Evolutionary conservation across 1,140 invertebrate genomes (phyloP), one percentile per base, ranked within the genome.

Genomic region (Spodoptera litura): DNA sequence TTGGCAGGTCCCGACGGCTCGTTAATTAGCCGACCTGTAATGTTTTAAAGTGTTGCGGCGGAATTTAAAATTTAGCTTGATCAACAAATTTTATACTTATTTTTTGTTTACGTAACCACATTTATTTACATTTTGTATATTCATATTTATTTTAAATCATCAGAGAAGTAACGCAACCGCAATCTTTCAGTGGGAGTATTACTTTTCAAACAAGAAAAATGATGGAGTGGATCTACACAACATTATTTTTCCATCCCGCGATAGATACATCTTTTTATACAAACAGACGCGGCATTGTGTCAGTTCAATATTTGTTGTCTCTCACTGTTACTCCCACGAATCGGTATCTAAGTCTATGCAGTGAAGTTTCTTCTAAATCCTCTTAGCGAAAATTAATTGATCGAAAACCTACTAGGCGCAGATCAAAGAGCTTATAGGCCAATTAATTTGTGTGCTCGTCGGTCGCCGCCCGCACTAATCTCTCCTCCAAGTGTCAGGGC

Each of bases 381-480:
- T 61, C 56, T 74, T 61, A 74, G 13, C 44, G 58, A 62, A 74
- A 74, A 74, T 74, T 58, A 72, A 72, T 72, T 58, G 72, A 74
- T 74, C 58, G 58, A 74, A 51, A 73, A 49, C 71, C 52, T 38
- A 73, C n/a, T 74, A 62, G 44, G 58, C 72, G 71, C 72, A 74
- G 72, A 74, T 74, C 72, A 61, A 44, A 58, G 72, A 15, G 72
- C 72, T 74, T 74, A 74, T 62, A 52, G 72, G n/a, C 38, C 72
- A 74, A 74, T 74, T 74, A 74, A 74, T 74, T 74, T 61, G 56
- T 74, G 56, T 74, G 56, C 20, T 62, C 56, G 20, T 8, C 72
- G 44, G n/a, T 25, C 56, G 25, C 56, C 56, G 58, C 13, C 70
- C 20, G 56, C 9, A 25, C 35, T 74, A 74, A 74, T 74, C 72